Conservation (phyloP, 2,797 vertebrate genomes). For the Chaunax sp. region DNA sequence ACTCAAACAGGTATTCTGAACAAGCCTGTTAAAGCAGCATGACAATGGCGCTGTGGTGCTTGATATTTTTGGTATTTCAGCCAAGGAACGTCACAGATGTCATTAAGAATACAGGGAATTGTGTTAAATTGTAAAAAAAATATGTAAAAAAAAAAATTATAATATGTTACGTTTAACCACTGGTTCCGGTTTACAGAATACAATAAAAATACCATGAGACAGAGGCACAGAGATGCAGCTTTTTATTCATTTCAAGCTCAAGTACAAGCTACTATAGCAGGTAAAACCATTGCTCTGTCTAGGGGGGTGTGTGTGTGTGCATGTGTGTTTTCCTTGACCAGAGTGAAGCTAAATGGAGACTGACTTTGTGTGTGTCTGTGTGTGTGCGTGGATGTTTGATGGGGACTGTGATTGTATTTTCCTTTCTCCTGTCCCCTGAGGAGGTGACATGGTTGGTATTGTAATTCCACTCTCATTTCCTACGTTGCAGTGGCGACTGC, state of each 20-base stretch:
- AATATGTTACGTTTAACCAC: neutral
- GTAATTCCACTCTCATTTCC: constrained; percentile 86
- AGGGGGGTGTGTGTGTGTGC: constrained; percentile 29
- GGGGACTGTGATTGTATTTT: constrained; percentile 79
- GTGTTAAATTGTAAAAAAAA: neutral
- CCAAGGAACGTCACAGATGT: too few relatives aligned
- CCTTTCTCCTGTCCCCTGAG: constrained; percentile 77
- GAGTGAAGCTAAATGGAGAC: constrained; percentile 45
- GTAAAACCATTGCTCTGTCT: constrained; percentile 29
- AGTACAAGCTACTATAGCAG: constrained; percentile 32
- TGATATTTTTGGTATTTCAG: too few relatives aligned
- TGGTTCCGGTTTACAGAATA: neutral
- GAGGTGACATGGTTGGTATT: constrained; percentile 83
- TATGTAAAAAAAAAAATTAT: neutral
- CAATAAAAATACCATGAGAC: constrained; percentile 4
- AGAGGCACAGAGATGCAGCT: constrained; percentile 6
- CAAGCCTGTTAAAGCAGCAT: too few relatives aligned
- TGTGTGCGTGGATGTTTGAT: constrained; percentile 62
- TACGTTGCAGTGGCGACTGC: constrained; percentile 69
- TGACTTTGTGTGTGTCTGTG: constrained; percentile 22
- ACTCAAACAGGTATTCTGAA: too few relatives aligned
- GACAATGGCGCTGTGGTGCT: too few relatives aligned
- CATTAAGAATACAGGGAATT: too few relatives aligned
- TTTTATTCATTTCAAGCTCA: constrained; percentile 30
- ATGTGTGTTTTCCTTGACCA: constrained; percentile 24